Percentiles rank a stretch among this genome's conserved stretches.
These are phyloP conservation scores for Nycticorax nycticorax DNA, from an alignment of 2,113 vertebrate genomes.

Conservation along the genomic window DNA sequence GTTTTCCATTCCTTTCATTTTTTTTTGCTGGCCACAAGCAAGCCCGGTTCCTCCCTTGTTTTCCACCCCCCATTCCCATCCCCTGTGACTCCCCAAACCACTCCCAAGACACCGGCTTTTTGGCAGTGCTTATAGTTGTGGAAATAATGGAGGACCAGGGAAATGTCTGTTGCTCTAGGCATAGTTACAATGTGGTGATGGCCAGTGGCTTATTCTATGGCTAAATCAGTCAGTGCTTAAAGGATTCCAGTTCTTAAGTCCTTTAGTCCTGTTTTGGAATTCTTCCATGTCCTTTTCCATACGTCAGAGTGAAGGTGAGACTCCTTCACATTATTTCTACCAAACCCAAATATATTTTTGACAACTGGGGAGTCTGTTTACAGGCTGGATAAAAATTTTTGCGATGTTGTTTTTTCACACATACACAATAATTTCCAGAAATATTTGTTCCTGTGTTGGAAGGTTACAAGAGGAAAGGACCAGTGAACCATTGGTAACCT, in stretches of 20 bases:
- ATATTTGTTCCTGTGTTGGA: neutral
- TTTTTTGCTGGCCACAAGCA: neutral
- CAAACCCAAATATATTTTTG: neutral
- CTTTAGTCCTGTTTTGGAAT: neutral
- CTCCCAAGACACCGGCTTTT: neutral
- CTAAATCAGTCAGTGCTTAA: neutral
- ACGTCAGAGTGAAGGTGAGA: neutral
- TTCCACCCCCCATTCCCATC: neutral
- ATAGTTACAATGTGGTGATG: neutral
- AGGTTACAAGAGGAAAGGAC: neutral
- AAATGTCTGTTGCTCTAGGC: neutral
- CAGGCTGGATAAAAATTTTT: neutral
- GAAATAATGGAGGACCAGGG: neutral
- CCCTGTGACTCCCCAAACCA: neutral
- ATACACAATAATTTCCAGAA: neutral
- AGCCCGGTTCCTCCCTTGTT: neutral
- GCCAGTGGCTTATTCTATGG: neutral
- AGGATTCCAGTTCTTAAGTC: neutral
- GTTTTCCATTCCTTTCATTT: neutral
- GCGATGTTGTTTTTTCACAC: neutral
- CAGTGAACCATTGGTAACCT: neutral
- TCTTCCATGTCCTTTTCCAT: neutral
- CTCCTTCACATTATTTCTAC: neutral
- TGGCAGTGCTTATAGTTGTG: neutral
- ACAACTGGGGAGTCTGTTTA: neutral